Percentiles rank a stretch among this genome's conserved stretches.
These are phyloP conservation scores for Cryptocephalus primarius DNA, from an alignment of 2,888 invertebrate genomes.

Conservation along the genomic window DNA sequence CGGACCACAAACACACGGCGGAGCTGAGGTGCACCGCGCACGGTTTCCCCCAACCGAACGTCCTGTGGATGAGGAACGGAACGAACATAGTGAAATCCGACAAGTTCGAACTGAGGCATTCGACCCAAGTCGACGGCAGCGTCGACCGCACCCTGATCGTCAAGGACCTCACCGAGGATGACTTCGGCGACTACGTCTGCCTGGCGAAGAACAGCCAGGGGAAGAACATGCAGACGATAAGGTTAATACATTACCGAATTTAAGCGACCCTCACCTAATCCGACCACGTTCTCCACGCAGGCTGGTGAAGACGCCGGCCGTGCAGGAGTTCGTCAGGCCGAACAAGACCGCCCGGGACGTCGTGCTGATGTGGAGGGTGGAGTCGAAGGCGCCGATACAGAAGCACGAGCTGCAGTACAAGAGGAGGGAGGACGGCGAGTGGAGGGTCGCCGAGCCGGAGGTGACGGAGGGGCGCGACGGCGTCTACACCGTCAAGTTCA, in stretches of 20 bases:
- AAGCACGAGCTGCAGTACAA: conserved; percentile 38
- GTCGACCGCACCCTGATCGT: conserved; percentile 24
- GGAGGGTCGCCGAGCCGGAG: conserved; percentile 28
- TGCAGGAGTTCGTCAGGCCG: conserved; percentile 19
- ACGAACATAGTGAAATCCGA: conserved; percentile 16
- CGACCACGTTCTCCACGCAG: no score
- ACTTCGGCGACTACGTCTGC: conserved; percentile 39
- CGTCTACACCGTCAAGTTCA: conserved; percentile 33
- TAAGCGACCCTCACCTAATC: no score
- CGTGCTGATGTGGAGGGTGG: conserved; percentile 38
- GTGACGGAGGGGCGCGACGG: conserved; percentile 23
- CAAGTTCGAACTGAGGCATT: conserved; percentile 1
- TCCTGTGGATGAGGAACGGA: conserved; percentile 31
- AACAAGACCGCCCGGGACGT: conserved; percentile 23
- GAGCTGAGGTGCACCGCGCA: conserved; percentile 37
- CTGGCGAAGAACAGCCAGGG: conserved; percentile 33
- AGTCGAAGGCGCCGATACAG: conserved; percentile 37
- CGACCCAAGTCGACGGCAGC: no score
- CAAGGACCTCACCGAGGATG: conserved; percentile 21
- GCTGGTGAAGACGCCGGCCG: conserved; percentile 26
- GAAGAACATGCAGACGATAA: conserved; percentile 24
- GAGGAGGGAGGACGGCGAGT: conserved; percentile 31
- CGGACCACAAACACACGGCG: conserved; percentile 33
- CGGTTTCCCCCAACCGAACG: conserved; percentile 33
- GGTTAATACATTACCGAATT: background rate